Percentiles rank a stretch among this genome's conserved stretches.
These are phyloP conservation scores for Melitaea athalia DNA, from an alignment of 2,888 invertebrate genomes.

Conservation along the genomic window DNA sequence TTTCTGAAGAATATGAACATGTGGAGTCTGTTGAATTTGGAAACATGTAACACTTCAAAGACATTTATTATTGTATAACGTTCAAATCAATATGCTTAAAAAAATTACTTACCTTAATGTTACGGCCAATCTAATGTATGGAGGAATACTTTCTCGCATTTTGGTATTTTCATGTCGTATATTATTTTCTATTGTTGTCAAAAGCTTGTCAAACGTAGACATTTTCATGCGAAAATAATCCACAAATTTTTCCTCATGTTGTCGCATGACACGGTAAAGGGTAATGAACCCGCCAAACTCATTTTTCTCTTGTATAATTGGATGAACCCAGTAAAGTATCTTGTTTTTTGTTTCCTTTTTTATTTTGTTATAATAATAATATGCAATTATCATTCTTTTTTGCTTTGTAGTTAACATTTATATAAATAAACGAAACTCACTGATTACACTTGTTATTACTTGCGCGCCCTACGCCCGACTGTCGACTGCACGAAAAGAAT, in stretches of 20 bases:
- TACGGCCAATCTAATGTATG: conserved; percentile 1
- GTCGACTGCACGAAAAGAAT: background rate
- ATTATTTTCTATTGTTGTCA: background rate
- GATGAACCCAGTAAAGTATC: background rate
- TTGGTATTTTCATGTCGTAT: conserved; percentile 1
- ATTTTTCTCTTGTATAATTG: conserved; percentile 1
- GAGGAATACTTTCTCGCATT: conserved; percentile 1
- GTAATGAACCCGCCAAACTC: background rate
- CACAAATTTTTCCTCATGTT: background rate
- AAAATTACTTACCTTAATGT: conserved; percentile 1
- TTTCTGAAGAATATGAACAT: background rate
- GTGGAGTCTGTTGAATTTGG: background rate
- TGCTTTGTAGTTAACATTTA: background rate
- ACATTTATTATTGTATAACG: background rate
- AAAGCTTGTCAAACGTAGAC: background rate
- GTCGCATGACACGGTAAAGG: background rate
- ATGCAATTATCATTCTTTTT: conserved; percentile 1
- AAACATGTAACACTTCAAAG: conserved; percentile 1
- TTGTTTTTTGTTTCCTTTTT: conserved; percentile 1
- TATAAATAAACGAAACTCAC: conserved; percentile 1
- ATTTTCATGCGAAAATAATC: conserved; percentile 1
- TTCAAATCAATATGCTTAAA: conserved; percentile 1
- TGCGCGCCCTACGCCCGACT: background rate
- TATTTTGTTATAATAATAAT: conserved; percentile 1
- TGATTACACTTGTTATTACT: background rate